phyloP scores from a whole-genome alignment of 1,140 invertebrate genomes.

The Trigoniulus corallinus region DNA sequence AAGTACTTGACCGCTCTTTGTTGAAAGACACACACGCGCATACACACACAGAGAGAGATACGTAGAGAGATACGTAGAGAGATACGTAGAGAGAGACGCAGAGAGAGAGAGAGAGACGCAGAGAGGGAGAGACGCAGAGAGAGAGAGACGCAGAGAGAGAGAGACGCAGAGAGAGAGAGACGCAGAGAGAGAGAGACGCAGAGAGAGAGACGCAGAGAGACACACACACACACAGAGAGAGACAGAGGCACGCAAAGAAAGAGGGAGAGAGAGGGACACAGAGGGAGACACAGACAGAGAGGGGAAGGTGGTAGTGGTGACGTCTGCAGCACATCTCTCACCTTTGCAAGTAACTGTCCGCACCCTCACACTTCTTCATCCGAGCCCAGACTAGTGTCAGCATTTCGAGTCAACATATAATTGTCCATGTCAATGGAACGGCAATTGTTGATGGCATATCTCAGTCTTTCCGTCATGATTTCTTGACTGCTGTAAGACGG shows the following conservation, averaged over 20 bases:
- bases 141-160: not conserved
- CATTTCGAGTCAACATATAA: constrained; percentile 48
- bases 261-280: no score
- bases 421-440: constrained; percentile 56
- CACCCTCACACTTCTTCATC: constrained; percentile 28
- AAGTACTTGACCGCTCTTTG: no score
- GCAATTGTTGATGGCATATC: constrained; percentile 50
- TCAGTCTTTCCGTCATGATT: constrained; percentile 40
- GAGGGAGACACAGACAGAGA: no score
- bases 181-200: no score
- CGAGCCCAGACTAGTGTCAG: constrained; percentile 31
- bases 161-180: not conserved
- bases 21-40: constrained; percentile 4
- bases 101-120: not conserved
- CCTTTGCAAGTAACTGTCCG: not conserved
- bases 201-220: not conserved
- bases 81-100: not conserved
- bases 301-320: no score
- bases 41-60: constrained; percentile 1
- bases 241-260: no score
- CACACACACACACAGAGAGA: not conserved
- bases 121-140: not conserved
- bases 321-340: no score
- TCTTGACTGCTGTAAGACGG: constrained; percentile 41
- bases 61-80: not conserved